These are phyloP conservation scores for Drosophila pachea DNA, from an alignment of 1,140 invertebrate species.

Conservation along the genomic window DNA sequence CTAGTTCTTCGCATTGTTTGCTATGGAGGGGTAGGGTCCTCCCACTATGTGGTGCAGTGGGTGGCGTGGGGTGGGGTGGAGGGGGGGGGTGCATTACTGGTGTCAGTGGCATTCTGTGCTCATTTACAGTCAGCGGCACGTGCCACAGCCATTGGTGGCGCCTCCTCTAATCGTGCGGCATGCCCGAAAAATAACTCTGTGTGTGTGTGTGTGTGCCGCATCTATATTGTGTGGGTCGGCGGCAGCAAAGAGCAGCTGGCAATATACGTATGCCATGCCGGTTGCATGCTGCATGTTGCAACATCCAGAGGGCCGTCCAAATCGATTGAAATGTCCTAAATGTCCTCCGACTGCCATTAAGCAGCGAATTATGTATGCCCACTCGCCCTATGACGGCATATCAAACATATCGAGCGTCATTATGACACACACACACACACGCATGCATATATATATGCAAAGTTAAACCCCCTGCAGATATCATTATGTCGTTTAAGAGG, in stretches of 20 bases:
- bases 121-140: conserved; percentile 43
- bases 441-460: neutral
- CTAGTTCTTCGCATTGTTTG: too few species aligned
- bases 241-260: neutral
- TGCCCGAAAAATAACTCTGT: conserved; percentile 14
- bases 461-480: conserved; percentile 3
- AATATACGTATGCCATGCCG: conserved; percentile 8
- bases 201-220: neutral
- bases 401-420: conserved; percentile 33
- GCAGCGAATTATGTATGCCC: conserved; percentile 73
- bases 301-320: conserved; percentile 46
- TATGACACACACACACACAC: neutral
- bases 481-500: conserved; percentile 36
- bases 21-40: too few species aligned
- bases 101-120: conserved; percentile 37
- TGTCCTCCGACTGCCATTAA: conserved; percentile 53
- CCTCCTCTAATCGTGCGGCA: conserved; percentile 13
- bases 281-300: conserved; percentile 14
- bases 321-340: conserved; percentile 38
- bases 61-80: too few species aligned
- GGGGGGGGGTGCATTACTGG: neutral
- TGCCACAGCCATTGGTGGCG: conserved; percentile 6
- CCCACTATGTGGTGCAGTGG: too few species aligned
- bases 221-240: neutral
- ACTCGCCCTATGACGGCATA: conserved; percentile 59